Evolutionary conservation across 2,888 invertebrate genomes (phyloP).

Genomic region (Tenodera sinensis): DNA sequence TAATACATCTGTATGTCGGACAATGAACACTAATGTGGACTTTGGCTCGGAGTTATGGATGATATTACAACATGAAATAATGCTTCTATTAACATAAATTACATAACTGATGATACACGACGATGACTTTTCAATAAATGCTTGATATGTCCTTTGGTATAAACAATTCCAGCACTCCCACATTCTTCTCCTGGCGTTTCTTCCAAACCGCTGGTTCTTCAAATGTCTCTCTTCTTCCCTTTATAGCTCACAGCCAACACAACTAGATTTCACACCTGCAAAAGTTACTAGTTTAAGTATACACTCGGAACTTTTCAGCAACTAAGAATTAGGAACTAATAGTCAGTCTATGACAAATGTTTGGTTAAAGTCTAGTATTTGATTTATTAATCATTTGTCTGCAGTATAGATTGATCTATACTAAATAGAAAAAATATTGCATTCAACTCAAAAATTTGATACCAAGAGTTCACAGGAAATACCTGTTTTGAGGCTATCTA

Average conservation of each 20-base stretch:
- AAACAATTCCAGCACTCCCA: not conserved
- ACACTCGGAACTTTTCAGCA: too few species aligned
- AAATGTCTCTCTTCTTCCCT: not conserved
- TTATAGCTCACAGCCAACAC: conserved; percentile 29
- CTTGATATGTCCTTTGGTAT: not conserved
- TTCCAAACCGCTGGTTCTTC: not conserved
- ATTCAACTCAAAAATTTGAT: too few species aligned
- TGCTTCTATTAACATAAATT: not conserved
- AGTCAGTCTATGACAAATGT: too few species aligned
- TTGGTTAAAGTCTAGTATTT: too few species aligned
- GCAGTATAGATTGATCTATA: too few species aligned
- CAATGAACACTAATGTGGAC: not conserved
- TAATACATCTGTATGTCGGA: not conserved
- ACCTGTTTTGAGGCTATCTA: too few species aligned
- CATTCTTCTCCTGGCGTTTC: not conserved
- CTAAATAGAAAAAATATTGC: too few species aligned
- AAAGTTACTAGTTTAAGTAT: not conserved
- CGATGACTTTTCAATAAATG: not conserved
- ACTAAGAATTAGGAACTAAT: too few species aligned
- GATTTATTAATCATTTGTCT: too few species aligned
- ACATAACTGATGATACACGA: not conserved
- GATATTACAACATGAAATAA: not conserved
- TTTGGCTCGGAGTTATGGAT: not conserved
- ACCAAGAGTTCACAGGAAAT: too few species aligned
- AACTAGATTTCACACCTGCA: conserved; percentile 31